Base-by-base conservation (phyloP, 2,888 invertebrate genomes). In the Ditula angustiorana region DNA sequence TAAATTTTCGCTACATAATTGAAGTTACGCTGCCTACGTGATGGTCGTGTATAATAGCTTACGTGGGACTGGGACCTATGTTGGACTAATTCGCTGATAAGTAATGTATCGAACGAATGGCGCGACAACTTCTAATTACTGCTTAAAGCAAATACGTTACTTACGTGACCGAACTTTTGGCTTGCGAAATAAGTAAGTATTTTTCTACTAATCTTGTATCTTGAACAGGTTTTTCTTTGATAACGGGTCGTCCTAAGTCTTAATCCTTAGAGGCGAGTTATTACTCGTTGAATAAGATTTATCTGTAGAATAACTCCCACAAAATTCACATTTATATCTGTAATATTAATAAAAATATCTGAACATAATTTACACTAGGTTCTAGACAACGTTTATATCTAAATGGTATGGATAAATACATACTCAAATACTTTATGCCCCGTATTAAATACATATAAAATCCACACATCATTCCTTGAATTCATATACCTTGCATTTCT, bases 1-100 rank as follows among this genome's bases (percentile, higher is more conserved):
- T 77, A 72, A 75, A 74, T 75, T 76, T 74, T 71, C 66, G 67
- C 70, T 72, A 74, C 70, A 68, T 75, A 72, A 74, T 74, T 71
- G 66, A 67, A 70, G 68, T 74, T 69, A 67, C 61, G 61, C 65
- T 66, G 66, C 56, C 69, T 61, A 73, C 68, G 67, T 67, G 64
- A 67, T 68, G 67, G 69, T 66, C 57, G 67, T 67, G 50, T 67
- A 66, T 66, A 67, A 61, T 70, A 70, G 57, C 16, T 28, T 52
- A 59, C 50, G 52, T 50, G 49, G 46, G 33, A 56, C n/a, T 50
- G 49, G 46, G 33, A 56, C 16, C 21, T 52, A 59, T 53, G 52
- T 50, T 46, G 46, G 33, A 56, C 35, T 62, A 46, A 47, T 56
- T 37, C 8, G 13, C 56, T 56, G 46, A 56, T 47, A 61, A 61